Evolutionary conservation across 2,113 vertebrate species (phyloP).

Genomic region (Nothobranchius furzeri): DNA sequence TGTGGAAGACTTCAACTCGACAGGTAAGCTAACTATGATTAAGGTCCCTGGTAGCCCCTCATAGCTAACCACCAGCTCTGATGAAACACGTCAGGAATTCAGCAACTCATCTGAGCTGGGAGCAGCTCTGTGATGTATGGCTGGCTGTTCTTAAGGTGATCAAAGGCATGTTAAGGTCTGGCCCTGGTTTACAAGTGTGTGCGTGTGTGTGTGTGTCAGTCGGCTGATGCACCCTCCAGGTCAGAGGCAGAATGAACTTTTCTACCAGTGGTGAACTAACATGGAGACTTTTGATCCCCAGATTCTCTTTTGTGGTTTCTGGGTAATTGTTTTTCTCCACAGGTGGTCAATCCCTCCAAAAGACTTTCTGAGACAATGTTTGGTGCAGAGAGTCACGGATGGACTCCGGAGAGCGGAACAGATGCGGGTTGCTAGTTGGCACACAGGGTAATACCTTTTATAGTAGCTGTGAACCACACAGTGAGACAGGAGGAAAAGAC

Average conservation of each 20-base stretch:
- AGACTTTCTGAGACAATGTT: not conserved
- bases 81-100: constrained; percentile 47
- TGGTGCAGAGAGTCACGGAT: not conserved
- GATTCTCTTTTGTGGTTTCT: constrained; percentile 3
- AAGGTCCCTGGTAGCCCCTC: too few relatives aligned
- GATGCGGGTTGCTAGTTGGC: not conserved
- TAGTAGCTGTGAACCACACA: constrained; percentile 48
- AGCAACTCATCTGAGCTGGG: not conserved
- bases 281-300: constrained; percentile 3
- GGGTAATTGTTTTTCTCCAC: constrained; percentile 7
- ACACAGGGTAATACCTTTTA: not conserved
- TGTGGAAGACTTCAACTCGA: too few relatives aligned
- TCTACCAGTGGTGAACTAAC: constrained; percentile 42
- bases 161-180: constrained; percentile 43
- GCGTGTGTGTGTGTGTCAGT: constrained; percentile 22
- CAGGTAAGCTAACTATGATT: too few relatives aligned
- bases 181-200: too few relatives aligned
- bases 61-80: too few relatives aligned
- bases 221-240: constrained; percentile 27
- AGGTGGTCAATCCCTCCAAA: not conserved
- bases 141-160: constrained; percentile 44
- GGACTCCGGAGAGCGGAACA: not conserved
- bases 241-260: constrained; percentile 51
- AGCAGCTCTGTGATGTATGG: constrained; percentile 46
- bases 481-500: constrained; percentile 9